Conservation (phyloP, 2,888 invertebrate genomes). For the Poecilus cupreus region DNA sequence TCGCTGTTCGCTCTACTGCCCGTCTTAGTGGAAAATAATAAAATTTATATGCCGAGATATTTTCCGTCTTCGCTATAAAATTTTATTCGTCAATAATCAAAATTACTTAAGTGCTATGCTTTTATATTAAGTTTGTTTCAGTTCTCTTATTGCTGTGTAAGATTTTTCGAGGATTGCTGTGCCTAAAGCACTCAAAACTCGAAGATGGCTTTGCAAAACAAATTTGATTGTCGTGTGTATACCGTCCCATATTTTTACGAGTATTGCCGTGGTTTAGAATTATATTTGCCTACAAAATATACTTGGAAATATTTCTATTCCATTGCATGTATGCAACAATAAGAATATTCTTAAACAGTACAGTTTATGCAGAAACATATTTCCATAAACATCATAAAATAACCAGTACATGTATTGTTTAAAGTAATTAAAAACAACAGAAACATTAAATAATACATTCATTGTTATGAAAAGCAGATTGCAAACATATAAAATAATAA, state of each 20-base stretch:
- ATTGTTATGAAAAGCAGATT: too few relatives aligned
- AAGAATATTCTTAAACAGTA: too few relatives aligned
- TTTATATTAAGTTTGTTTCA: constrained; percentile 54
- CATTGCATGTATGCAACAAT: too few relatives aligned
- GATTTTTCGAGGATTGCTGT: constrained; percentile 25
- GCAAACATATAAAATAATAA: too few relatives aligned
- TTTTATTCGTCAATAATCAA: constrained; percentile 54
- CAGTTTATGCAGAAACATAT: too few relatives aligned
- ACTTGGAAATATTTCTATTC: too few relatives aligned
- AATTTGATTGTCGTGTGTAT: neutral
- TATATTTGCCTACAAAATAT: too few relatives aligned
- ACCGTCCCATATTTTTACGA: neutral
- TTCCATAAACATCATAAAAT: too few relatives aligned
- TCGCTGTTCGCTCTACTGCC: neutral
- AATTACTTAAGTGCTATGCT: constrained; percentile 56
- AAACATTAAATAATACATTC: too few relatives aligned
- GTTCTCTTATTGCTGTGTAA: constrained; percentile 19
- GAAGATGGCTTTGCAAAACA: neutral
- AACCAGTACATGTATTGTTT: too few relatives aligned
- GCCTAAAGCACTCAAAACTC: constrained; percentile 6
- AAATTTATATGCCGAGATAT: constrained; percentile 51
- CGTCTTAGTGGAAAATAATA: constrained; percentile 51
- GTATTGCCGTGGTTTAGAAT: too few relatives aligned
- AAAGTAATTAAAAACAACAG: too few relatives aligned
- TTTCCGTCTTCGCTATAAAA: constrained; percentile 49